These are phyloP conservation scores for Tapirus terrestris DNA, from an alignment of 2,113 vertebrate genomes.

Conservation along the genomic window DNA sequence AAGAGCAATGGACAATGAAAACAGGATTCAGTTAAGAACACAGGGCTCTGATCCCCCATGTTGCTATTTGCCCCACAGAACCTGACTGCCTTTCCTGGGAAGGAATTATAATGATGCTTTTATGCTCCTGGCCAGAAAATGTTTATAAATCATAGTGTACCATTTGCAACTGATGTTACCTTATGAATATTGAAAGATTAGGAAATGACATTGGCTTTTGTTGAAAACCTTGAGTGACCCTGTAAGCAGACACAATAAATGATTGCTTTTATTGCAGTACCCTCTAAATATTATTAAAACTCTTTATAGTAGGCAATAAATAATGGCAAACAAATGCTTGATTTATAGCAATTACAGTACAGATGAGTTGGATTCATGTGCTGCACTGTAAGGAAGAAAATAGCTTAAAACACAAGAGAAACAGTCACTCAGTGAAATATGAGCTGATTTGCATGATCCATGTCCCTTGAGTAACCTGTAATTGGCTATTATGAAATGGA, in stretches of 20 bases:
- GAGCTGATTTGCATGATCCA: conserved; percentile 59
- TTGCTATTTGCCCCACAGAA: background rate
- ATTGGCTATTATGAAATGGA: conserved; percentile 74
- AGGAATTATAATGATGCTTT: conserved; percentile 61
- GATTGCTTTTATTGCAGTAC: conserved; percentile 61
- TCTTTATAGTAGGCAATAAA: conserved; percentile 65
- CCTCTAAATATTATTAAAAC: conserved; percentile 80
- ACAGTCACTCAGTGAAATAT: conserved; percentile 60
- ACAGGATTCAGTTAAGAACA: background rate
- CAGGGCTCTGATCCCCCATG: background rate
- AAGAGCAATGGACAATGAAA: conserved; percentile 1
- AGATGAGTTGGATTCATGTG: conserved; percentile 71
- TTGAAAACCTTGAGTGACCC: conserved; percentile 60
- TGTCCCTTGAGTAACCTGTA: conserved; percentile 58
- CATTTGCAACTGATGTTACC: conserved; percentile 75
- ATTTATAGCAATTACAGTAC: conserved; percentile 68
- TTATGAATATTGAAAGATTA: conserved; percentile 73
- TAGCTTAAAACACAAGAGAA: conserved; percentile 63
- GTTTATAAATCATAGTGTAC: conserved; percentile 75
- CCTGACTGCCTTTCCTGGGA: conserved; percentile 46
- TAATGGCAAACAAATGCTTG: conserved; percentile 70
- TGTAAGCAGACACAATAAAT: conserved; percentile 58
- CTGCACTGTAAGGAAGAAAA: conserved; percentile 65
- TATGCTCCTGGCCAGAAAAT: conserved; percentile 69
- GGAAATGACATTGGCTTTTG: conserved; percentile 60